Evolutionary conservation across 2,797 vertebrate species (phyloP).

Genomic region (Rhodeus uyekii): DNA sequence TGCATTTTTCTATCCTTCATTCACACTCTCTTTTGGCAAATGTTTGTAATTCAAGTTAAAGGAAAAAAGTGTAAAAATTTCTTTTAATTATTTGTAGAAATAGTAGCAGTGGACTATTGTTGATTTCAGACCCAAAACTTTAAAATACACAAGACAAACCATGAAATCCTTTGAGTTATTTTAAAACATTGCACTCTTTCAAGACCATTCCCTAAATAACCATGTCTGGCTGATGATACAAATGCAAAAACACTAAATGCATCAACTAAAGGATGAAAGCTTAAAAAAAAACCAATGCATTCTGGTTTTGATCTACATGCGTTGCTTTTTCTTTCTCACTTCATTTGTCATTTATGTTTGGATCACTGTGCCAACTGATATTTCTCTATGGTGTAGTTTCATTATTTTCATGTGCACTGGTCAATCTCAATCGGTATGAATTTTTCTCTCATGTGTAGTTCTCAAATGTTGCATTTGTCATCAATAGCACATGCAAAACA

Average conservation of each 20-base stretch:
- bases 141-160: neutral
- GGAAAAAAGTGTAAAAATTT: too few species aligned
- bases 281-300: neutral
- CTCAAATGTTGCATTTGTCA: conserved; percentile 18
- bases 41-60: conserved; percentile 43
- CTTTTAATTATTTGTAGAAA: conserved; percentile 12
- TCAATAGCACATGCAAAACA: conserved; percentile 19
- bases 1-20: conserved; percentile 46
- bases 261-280: neutral
- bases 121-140: neutral
- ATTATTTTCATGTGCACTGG: conserved; percentile 23
- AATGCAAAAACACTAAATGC: conserved; percentile 15
- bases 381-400: conserved; percentile 33
- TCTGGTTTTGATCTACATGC: neutral
- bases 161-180: conserved; percentile 3
- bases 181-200: conserved; percentile 26
- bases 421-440: conserved; percentile 9
- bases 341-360: conserved; percentile 23
- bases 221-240: neutral
- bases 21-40: conserved; percentile 39
- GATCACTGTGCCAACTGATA: conserved; percentile 43
- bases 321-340: neutral
- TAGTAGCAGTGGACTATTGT: neutral
- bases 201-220: conserved; percentile 24
- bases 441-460: neutral